phyloP scores from a whole-genome alignment of 2,888 invertebrate species.

The Melieria picta region DNA sequence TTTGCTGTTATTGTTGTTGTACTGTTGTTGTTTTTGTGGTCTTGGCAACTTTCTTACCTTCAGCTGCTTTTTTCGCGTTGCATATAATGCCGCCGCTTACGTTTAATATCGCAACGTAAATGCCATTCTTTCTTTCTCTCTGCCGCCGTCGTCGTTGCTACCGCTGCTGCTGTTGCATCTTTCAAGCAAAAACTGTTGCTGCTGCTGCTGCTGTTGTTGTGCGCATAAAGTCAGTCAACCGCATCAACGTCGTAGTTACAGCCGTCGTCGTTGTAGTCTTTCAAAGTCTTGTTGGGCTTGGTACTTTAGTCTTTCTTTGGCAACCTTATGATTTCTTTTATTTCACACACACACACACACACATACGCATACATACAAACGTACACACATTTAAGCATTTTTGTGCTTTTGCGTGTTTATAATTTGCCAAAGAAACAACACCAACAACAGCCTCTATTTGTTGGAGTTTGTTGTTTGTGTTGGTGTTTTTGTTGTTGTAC shows the following conservation, averaged over 20 bases:
- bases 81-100: not conserved
- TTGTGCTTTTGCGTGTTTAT: constrained; percentile 33
- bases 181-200: constrained; percentile 11
- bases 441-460: constrained; percentile 34
- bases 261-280: constrained; percentile 10
- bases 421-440: constrained; percentile 30
- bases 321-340: not conserved
- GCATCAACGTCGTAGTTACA: constrained; percentile 29
- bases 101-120: not conserved
- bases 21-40: constrained; percentile 1
- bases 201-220: constrained; percentile 9
- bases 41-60: constrained; percentile 22
- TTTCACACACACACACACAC: not conserved
- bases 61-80: not conserved
- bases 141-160: not conserved
- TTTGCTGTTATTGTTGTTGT: not conserved
- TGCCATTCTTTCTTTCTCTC: constrained; percentile 3
- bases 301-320: not conserved
- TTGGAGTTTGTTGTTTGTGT: constrained; percentile 37
- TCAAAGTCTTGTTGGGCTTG: too few species aligned
- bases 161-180: constrained; percentile 7
- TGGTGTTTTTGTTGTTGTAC: constrained; percentile 33
- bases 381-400: not conserved
- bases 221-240: constrained; percentile 40
- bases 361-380: not conserved